Evolutionary conservation across 2,797 vertebrate species (phyloP).

Genomic region (Podarcis lilfordi): DNA sequence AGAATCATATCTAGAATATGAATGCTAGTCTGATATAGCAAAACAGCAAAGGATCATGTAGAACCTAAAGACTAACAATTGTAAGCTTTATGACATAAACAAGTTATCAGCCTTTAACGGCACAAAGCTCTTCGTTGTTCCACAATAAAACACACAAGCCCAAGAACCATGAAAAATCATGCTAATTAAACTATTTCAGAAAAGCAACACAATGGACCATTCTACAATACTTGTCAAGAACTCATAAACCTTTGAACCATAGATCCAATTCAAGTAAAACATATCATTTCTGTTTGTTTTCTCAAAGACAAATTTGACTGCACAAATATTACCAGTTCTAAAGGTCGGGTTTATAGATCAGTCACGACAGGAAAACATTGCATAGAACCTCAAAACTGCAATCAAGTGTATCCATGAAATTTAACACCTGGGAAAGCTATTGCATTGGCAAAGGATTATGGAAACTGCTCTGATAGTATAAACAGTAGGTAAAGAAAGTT

Average conservation of each 20-base stretch:
- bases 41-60: too few species aligned
- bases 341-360: conserved; percentile 38
- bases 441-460: not conserved
- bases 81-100: too few species aligned
- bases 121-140: too few species aligned
- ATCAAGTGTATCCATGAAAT: conserved; percentile 50
- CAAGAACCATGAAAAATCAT: conserved; percentile 43
- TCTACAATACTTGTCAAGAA: conserved; percentile 22
- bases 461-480: conserved; percentile 36
- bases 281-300: conserved; percentile 7
- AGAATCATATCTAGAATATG: conserved; percentile 40
- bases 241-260: conserved; percentile 34
- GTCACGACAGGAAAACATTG: not conserved
- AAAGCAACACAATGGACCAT: conserved; percentile 32
- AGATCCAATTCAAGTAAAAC: conserved; percentile 36
- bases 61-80: too few species aligned
- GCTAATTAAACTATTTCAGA: conserved; percentile 35
- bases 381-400: conserved; percentile 30
- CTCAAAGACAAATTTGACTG: not conserved
- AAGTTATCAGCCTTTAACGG: too few species aligned
- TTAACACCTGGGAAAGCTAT: conserved; percentile 33
- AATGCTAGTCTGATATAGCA: too few species aligned
- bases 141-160: conserved; percentile 11
- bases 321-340: conserved; percentile 32
- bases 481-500: conserved; percentile 15